Base-by-base conservation (phyloP, 2,888 invertebrate genomes). In the Pilophorus perplexus region DNA sequence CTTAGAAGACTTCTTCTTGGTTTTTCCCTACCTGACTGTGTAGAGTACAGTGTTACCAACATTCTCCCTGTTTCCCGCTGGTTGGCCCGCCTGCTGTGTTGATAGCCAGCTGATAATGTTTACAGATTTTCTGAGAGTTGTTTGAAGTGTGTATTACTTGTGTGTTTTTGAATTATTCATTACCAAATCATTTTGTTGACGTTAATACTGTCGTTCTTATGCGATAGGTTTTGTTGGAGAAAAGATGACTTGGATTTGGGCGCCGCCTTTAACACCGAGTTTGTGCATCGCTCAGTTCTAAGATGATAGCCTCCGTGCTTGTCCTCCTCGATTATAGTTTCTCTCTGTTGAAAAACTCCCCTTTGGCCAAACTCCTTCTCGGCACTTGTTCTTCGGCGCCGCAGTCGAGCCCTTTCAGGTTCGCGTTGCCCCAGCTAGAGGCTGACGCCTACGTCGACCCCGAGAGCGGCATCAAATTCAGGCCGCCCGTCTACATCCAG, bases 401-500 rank as follows among this genome's bases (percentile, higher is more conserved):
- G 1, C 12, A 8, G 3, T 16, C 40, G 10, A 50, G 50, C 5
- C 64, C 64, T 28, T 64, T n/a, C n/a, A n/a, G 46, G 23, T 65
- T 65, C 18, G 42, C 37, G 18, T 6, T 65, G 3, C 65, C 65
- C n/a, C 22, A 16, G 40, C 8, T 68, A n/a, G 59, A 64, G 10
- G 62, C 60, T 4, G 55, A 55, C 12, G 57, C 54, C 5, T n/a
- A 44, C 6, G 10, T 44, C 23, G 27, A 46, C 44, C 54, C 66
- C 16, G 64, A 64, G 16, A 38, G 23, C n/a, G 65, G 60, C 14
- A 16, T 69, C 40, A 59, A 27, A 71, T 93, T 93, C 75, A 83
- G 80, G 73, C 91, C 93, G 0, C 89, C 90, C 0, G 83, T 90
- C 59, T 91, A 86, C 74, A 79, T 84, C 37, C 92, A 92, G 74